phyloP scores from a whole-genome alignment of 2,797 vertebrate genomes.

The Masticophis lateralis region DNA sequence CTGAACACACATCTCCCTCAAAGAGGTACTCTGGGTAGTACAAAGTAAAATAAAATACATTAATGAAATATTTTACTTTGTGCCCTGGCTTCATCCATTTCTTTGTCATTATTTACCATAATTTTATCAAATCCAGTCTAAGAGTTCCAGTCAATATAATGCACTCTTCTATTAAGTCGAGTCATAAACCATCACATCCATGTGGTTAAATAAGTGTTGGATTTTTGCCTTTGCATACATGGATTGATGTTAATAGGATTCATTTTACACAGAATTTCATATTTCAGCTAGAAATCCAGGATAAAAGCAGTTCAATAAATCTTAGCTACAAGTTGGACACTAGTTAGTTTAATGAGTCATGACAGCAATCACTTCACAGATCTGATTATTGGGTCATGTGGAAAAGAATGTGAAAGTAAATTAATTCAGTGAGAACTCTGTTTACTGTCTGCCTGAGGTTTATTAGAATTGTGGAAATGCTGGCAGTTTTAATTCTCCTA shows the following conservation, averaged over 20 bases:
- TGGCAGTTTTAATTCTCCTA: neutral
- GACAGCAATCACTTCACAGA: neutral
- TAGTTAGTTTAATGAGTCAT: constrained; percentile 12
- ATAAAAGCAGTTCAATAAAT: constrained; percentile 7
- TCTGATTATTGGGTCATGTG: neutral
- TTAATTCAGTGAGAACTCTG: neutral
- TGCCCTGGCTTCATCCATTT: neutral
- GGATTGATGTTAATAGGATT: neutral
- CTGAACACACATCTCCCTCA: neutral
- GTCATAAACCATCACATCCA: neutral
- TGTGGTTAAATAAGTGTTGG: neutral
- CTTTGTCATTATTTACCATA: neutral
- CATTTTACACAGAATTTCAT: neutral
- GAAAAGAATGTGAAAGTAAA: constrained; percentile 1
- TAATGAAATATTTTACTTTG: neutral
- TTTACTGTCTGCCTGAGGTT: neutral
- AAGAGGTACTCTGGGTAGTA: neutral
- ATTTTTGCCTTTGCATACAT: neutral
- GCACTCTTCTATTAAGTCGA: neutral
- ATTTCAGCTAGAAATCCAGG: neutral
- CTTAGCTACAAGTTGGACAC: neutral
- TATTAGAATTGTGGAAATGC: neutral
- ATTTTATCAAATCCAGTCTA: neutral
- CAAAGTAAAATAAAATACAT: neutral
- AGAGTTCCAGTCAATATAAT: neutral